These are phyloP conservation scores for Rhabdomys dilectus DNA, from an alignment of 2,113 vertebrate species.

Conservation along the genomic window DNA sequence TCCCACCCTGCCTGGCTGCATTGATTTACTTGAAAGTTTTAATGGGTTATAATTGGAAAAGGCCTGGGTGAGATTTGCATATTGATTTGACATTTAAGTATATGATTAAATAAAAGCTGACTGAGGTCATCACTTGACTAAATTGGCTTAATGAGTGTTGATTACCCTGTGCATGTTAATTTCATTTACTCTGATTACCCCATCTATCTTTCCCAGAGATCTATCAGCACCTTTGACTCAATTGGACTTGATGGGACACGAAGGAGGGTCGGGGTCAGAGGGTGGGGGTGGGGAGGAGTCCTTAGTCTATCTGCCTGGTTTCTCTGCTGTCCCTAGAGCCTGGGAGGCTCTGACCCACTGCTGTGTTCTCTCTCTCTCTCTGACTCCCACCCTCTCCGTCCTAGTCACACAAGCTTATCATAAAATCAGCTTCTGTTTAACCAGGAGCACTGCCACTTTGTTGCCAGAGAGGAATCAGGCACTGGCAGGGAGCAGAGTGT, in stretches of 20 bases:
- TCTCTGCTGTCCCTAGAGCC: not conserved
- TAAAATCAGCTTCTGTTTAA: constrained; percentile 37
- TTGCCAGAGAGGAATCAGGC: constrained; percentile 60
- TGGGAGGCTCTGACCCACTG: not conserved
- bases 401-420: constrained; percentile 70
- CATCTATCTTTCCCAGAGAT: constrained; percentile 84
- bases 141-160: constrained; percentile 89
- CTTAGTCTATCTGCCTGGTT: constrained; percentile 38
- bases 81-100: constrained; percentile 88
- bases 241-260: constrained; percentile 73
- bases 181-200: constrained; percentile 87
- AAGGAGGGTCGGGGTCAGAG: constrained; percentile 66
- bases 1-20: constrained; percentile 39
- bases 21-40: constrained; percentile 84
- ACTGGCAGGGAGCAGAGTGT: not conserved
- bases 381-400: not conserved
- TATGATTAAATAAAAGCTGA: constrained; percentile 89
- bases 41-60: constrained; percentile 84
- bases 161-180: constrained; percentile 87
- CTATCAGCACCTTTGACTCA: constrained; percentile 84
- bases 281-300: constrained; percentile 26
- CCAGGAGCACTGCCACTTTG: not conserved
- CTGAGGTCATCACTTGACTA: constrained; percentile 90
- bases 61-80: constrained; percentile 83
- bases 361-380: not conserved